These are phyloP conservation scores for Aspidiotus destructor DNA, from an alignment of 2,888 invertebrate genomes.

Conservation along the genomic window DNA sequence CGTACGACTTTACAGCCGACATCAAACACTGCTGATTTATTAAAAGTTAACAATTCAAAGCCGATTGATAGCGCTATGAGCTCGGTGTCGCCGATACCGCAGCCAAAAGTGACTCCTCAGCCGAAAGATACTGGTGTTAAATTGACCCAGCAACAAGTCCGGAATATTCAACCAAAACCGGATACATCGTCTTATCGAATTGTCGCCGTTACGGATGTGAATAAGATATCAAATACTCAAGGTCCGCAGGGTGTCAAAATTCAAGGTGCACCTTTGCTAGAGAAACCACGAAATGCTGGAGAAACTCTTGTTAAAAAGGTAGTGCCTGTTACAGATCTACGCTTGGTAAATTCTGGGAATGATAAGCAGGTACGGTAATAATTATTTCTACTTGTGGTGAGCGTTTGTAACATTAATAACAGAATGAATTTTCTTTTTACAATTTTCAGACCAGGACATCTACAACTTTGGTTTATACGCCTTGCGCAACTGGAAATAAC, in stretches of 20 bases:
- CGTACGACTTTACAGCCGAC: not conserved
- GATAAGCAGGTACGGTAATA: conserved; percentile 5
- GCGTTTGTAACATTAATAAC: not conserved
- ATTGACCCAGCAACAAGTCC: conserved; percentile 18
- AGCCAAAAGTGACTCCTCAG: conserved; percentile 3
- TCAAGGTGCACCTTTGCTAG: conserved; percentile 4
- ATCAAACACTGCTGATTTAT: not conserved
- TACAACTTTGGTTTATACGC: conserved; percentile 29
- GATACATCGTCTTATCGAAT: conserved; percentile 31
- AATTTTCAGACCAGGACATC: conserved; percentile 12
- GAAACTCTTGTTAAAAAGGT: conserved; percentile 20
- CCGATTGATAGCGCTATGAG: not conserved
- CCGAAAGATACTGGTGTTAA: conserved; percentile 13
- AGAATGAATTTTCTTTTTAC: not conserved
- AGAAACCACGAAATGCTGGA: not conserved
- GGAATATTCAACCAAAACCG: conserved; percentile 30
- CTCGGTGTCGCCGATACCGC: not conserved
- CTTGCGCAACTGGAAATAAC: conserved; percentile 13
- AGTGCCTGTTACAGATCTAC: conserved; percentile 22
- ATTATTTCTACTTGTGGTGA: not conserved
- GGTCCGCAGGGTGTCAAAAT: conserved; percentile 13
- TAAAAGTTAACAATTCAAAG: not conserved
- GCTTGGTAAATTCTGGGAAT: conserved; percentile 8
- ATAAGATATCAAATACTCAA: not conserved
- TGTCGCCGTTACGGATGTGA: conserved; percentile 21